Conservation (phyloP, 2,888 invertebrate genomes). For the Hoplodrina blanda region DNA sequence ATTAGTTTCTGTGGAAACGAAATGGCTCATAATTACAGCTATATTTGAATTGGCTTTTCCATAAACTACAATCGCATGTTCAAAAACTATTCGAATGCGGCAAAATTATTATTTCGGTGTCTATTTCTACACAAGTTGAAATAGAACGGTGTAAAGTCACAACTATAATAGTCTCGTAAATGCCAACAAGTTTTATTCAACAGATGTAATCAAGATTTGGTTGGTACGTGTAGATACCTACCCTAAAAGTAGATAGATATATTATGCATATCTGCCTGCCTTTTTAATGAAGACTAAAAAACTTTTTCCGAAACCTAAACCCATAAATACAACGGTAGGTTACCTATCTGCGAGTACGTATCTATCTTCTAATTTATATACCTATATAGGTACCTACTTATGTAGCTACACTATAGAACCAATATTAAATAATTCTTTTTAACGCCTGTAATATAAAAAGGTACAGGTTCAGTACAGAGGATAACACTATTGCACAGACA, state of each 20-base stretch:
- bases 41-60: slow-evolving; percentile 85
- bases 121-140: slow-evolving; percentile 65
- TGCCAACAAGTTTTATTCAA: slow-evolving; percentile 30
- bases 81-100: slow-evolving; percentile 81
- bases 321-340: neutral
- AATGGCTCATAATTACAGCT: slow-evolving; percentile 86
- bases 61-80: slow-evolving; percentile 85
- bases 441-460: slow-evolving; percentile 65
- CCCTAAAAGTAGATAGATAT: neutral
- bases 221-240: neutral
- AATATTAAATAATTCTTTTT: slow-evolving; percentile 23
- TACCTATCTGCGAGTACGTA: neutral
- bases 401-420: neutral
- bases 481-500: slow-evolving; percentile 82
- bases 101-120: slow-evolving; percentile 77
- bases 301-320: neutral
- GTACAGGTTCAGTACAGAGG: slow-evolving; percentile 69
- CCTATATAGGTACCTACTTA: no score
- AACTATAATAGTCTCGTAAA: slow-evolving; percentile 39
- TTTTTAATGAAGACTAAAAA: slow-evolving; percentile 10
- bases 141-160: slow-evolving; percentile 45
- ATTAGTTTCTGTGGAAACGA: slow-evolving; percentile 82
- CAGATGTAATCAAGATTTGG: slow-evolving; percentile 42
- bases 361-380: neutral
- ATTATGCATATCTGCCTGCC: neutral